A percentile compares a stretch with the other conserved stretches of the same genome.
Conservation (phyloP, 1,140 invertebrate species). For the Harpegnathos saltator region DNA sequence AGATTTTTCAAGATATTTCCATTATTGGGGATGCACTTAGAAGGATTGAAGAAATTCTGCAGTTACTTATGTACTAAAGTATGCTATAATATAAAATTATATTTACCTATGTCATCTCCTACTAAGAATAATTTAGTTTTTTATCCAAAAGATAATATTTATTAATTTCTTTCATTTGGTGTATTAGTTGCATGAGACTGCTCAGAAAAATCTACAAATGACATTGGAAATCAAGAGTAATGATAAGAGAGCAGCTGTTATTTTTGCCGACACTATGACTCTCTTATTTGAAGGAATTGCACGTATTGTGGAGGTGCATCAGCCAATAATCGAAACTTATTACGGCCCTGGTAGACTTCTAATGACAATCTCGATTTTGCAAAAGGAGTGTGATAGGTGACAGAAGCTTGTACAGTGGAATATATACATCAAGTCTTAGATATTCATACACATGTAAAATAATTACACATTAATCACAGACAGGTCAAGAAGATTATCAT, state of each 20-base stretch:
- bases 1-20: conserved; percentile 99
- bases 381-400: conserved; percentile 95
- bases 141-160: neutral
- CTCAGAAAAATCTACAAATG: conserved; percentile 90
- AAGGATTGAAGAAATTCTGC: conserved; percentile 97
- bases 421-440: neutral
- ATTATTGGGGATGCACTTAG: conserved; percentile 95
- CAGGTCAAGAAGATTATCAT: conserved; percentile 88
- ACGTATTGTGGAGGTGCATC: conserved; percentile 94
- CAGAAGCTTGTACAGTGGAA: conserved; percentile 41
- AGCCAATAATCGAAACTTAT: conserved; percentile 97
- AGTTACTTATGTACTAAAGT: conserved; percentile 94
- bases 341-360: conserved; percentile 94
- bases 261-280: conserved; percentile 94
- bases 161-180: conserved; percentile 31
- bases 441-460: neutral
- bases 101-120: neutral
- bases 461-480: conserved; percentile 61
- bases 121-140: neutral
- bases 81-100: conserved; percentile 29
- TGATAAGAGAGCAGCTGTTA: conserved; percentile 91
- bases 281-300: conserved; percentile 96
- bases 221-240: conserved; percentile 88
- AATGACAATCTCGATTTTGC: conserved; percentile 90
- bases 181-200: conserved; percentile 89